Evolutionary conservation across 1,140 invertebrate genomes (phyloP), one percentile per base, ranked within the genome.

Genomic region (Arctopsyche grandis): DNA sequence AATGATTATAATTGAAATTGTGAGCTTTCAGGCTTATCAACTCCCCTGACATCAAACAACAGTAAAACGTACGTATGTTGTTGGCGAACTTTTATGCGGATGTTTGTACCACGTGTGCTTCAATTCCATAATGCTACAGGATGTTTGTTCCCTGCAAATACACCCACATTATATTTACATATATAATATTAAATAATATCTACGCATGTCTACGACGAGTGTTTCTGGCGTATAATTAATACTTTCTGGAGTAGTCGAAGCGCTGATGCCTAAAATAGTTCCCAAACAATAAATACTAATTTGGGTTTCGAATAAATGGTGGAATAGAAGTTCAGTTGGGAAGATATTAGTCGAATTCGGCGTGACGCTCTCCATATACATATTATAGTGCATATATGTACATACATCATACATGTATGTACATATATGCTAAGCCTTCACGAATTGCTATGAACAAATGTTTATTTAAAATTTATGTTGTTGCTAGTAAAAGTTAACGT

Each of bases 151-250:
- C 29, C 29, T 38, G 29, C 1, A 38, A 38, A 38, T 7, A 38
- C 1, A 38, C 29, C 3, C 7, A 38, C 29, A 1, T 38, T 4
- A 38, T 4, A 7, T 7, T 7, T 7, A 12, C 48, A 16, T 52
- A 52, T 12, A 12, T 52, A 5, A 12, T 46, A 46, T 46, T 46
- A n/a, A n/a, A n/a, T n/a, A n/a, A n/a, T n/a, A 38, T 7, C 29
- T 38, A 38, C 7, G 3, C 7, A 38, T 38, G 29, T 38, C 29
- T 38, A 38, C 29, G 7, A 7, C 29, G 29, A 52, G 48, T 52
- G 48, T 52, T 52, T 12, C 16, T 52, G 48, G 48, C 48, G 48
- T 52, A 52, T 52, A 52, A 52, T 52, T 52, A 52, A 52, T 52
- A 52, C 48, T 52, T 52, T 52, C 48, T 12, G 48, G 3, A 5